Conservation (phyloP, 2,888 invertebrate genomes). For the Folsomia candida region DNA sequence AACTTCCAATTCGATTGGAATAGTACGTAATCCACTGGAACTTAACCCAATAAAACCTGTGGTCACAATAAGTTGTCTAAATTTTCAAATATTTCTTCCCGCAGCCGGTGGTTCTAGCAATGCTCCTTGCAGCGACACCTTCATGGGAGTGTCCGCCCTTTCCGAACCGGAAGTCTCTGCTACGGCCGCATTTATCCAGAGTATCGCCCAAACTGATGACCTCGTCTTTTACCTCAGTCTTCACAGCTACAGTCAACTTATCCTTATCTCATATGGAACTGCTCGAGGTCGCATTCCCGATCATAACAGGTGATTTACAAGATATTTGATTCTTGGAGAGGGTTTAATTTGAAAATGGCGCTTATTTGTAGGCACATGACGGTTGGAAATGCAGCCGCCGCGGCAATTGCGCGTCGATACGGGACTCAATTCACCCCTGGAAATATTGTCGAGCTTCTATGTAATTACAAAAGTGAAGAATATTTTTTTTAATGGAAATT, state of each 20-base stretch:
- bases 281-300: slow-evolving; percentile 25
- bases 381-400: slow-evolving; percentile 4
- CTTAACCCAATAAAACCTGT: no score
- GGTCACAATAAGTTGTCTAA: no score
- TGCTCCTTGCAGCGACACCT: slow-evolving; percentile 30
- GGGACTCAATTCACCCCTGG: slow-evolving; percentile 36
- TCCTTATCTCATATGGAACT: slow-evolving; percentile 32
- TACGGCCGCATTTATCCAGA: slow-evolving; percentile 51
- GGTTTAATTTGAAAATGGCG: no score
- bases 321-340: no score
- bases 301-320: slow-evolving; percentile 22
- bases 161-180: slow-evolving; percentile 46
- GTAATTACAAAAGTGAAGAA: slow-evolving; percentile 15
- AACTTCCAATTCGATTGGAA: slow-evolving; percentile 65
- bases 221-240: slow-evolving; percentile 32
- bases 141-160: slow-evolving; percentile 32
- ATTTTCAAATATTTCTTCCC: no score
- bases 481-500: no score
- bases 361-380: no score
- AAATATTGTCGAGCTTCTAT: slow-evolving; percentile 38
- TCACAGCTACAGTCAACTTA: slow-evolving; percentile 37
- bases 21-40: slow-evolving; percentile 57
- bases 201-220: slow-evolving; percentile 10
- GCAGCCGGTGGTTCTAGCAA: not conserved
- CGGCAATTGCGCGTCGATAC: slow-evolving; percentile 26